Conservation (phyloP, 2,113 vertebrate species). For the Bujurquina vittata region DNA sequence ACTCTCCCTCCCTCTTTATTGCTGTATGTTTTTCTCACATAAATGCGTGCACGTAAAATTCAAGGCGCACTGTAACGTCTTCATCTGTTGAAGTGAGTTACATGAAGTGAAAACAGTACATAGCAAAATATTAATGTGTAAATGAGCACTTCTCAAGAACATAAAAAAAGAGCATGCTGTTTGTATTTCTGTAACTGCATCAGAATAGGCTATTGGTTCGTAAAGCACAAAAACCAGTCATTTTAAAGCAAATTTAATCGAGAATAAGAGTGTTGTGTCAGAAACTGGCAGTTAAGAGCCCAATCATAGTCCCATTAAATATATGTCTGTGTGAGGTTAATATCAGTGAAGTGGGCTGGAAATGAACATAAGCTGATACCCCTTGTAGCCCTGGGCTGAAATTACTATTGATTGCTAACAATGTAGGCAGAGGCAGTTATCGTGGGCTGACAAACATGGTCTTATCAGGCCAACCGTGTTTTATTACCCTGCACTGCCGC, state of each 20-base stretch:
- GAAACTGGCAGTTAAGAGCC: not conserved
- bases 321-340: not conserved
- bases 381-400: not conserved
- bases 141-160: conserved; percentile 5
- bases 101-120: not conserved
- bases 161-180: not conserved
- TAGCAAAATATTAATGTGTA: not conserved
- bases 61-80: not conserved
- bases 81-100: not conserved
- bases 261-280: not conserved
- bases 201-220: not conserved
- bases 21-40: not conserved
- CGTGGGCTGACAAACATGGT: conserved; percentile 1
- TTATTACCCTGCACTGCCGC: conserved; percentile 23
- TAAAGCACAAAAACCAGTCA: not conserved
- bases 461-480: conserved; percentile 2
- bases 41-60: not conserved
- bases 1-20: not conserved
- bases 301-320: not conserved
- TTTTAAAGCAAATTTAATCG: not conserved
- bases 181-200: not conserved
- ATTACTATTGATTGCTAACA: conserved; percentile 56
- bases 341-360: conserved; percentile 22
- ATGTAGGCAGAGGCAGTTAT: conserved; percentile 7
- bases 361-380: conserved; percentile 27